A percentile compares a stretch with the other conserved stretches of the same genome.
Conservation (phyloP, 2,888 invertebrate genomes). For the Ophioninae sp. region DNA sequence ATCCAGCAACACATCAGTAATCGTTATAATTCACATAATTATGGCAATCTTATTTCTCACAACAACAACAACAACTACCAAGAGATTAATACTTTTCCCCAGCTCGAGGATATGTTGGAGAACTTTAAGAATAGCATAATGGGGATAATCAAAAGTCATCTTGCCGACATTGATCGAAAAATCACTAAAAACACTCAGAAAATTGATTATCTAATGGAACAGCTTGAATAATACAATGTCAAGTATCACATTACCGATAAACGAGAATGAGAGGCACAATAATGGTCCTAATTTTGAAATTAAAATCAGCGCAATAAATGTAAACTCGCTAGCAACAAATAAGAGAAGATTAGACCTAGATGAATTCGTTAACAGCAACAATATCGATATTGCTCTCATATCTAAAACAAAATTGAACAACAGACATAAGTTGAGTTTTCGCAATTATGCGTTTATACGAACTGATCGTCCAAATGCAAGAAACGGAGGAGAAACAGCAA, state of each 20-base stretch:
- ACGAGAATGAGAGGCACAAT: background rate
- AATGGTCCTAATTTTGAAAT: background rate
- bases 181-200: too few species aligned
- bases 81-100: background rate
- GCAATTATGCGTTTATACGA: conserved; percentile 18
- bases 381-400: conserved; percentile 21
- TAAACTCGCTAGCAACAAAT: background rate
- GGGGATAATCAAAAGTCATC: too few species aligned
- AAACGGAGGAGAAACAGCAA: conserved; percentile 3
- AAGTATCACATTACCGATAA: background rate
- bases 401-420: conserved; percentile 20
- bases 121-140: too few species aligned
- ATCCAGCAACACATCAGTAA: background rate
- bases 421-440: conserved; percentile 33
- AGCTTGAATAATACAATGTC: background rate
- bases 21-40: background rate
- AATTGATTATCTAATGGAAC: too few species aligned
- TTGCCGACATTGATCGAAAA: too few species aligned
- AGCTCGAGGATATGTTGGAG: background rate
- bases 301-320: conserved; percentile 3
- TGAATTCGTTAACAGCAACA: conserved; percentile 12
- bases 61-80: background rate
- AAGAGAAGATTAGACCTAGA: background rate
- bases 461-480: background rate
- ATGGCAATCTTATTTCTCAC: background rate